Evolutionary conservation across 35 echinoderm and acorn worm genomes (phyloP), one percentile per base, ranked within the genome.

Genomic region (Heliocidaris erythrogramma): DNA sequence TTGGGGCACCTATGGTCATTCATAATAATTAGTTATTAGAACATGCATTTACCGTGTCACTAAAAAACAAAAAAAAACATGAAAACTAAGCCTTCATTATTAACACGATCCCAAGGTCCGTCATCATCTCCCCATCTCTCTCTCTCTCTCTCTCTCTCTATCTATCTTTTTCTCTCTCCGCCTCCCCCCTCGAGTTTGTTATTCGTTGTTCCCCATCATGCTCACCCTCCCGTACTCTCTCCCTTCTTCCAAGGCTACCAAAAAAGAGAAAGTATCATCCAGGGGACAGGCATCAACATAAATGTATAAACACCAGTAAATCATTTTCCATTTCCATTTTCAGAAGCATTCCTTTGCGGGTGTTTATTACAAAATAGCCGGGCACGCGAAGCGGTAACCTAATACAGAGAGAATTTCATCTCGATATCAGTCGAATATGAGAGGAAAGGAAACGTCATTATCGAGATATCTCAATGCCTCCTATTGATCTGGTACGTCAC

Each of bases 261-360:
- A 42, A 42, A 42, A 18, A 78, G 5, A 78, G 18, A n/a, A 5
- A 5, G 65, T 5, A 78, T 56, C 14, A 56, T 56, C 52, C 11
- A n/a, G 27, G 35, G 27, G 27, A 78, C 65, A 21, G 27, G 21
- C 65, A 78, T 78, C 65, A 78, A 78, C 65, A 78, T 78, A 78
- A 78, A 78, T 78, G 65, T n/a, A 78, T 78, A 78, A 78, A 78
- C 65, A 78, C 18, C 65, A 78, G 65, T 78, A 78, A 78, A 78
- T 78, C 65, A 78, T 78, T 78, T 78, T 78, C 65, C 14, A 78
- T 78, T 78, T 78, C 65, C 65, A 78, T 78, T 78, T 78, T 78
- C 65, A 78, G 65, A 78, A 27, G 65, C 65, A 78, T 78, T 78
- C 65, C 65, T 78, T 78, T n/a, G 65, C 14, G 65, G 65, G 65